Evolutionary conservation across 2,888 invertebrate genomes (phyloP).

Genomic region (Galerucella calmariensis): DNA sequence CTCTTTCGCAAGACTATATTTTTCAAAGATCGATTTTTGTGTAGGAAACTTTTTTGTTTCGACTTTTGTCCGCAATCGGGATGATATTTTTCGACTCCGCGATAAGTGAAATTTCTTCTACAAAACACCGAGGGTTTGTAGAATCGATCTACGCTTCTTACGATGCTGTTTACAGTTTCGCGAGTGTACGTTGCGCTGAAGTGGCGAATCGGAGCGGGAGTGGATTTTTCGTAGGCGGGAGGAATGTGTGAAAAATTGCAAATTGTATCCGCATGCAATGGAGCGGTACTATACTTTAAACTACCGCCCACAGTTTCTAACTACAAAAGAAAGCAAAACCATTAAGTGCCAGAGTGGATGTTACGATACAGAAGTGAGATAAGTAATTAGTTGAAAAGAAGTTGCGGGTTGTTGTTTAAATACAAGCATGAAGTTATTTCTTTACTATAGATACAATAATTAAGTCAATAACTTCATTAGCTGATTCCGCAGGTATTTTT

Average conservation of each 20-base stretch:
- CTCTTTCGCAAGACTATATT: neutral
- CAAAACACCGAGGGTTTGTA: slow-evolving; percentile 60
- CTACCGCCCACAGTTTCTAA: slow-evolving; percentile 58
- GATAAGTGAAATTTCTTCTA: slow-evolving; percentile 60
- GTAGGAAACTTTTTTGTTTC: slow-evolving; percentile 53
- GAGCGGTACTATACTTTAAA: slow-evolving; percentile 33
- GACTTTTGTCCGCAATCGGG: slow-evolving; percentile 46
- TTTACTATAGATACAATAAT: no score
- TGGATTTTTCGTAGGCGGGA: slow-evolving; percentile 48
- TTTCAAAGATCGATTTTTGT: slow-evolving; percentile 33
- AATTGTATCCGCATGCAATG: slow-evolving; percentile 55
- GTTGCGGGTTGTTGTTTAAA: slow-evolving; percentile 6
- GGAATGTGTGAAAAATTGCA: slow-evolving; percentile 52
- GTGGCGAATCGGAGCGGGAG: slow-evolving; percentile 49
- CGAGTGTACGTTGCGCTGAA: slow-evolving; percentile 45
- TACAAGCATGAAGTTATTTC: no score
- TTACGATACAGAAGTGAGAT: slow-evolving; percentile 20
- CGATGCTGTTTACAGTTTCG: slow-evolving; percentile 61
- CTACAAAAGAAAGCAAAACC: slow-evolving; percentile 55
- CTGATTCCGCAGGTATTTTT: no score
- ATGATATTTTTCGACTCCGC: slow-evolving; percentile 62
- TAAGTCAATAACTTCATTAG: no score
- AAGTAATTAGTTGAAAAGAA: slow-evolving; percentile 4
- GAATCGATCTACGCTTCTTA: slow-evolving; percentile 62
- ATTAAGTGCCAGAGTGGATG: slow-evolving; percentile 31